Conservation (phyloP, 2,113 vertebrate genomes). For the Ptilonorhynchus violaceus region DNA sequence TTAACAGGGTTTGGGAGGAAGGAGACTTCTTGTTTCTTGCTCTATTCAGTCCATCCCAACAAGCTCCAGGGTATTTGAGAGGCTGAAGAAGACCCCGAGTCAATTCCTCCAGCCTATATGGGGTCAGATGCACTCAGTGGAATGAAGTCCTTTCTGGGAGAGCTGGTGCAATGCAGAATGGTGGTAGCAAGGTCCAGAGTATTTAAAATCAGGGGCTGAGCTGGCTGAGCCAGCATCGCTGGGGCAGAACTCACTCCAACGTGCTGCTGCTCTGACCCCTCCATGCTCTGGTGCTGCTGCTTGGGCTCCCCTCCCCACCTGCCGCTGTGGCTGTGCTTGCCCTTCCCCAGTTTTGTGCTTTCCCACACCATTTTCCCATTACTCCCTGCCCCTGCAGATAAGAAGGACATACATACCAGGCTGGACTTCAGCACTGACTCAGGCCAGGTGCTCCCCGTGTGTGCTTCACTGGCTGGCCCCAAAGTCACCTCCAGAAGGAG, state of each 20-base stretch:
- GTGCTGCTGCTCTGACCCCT: background rate
- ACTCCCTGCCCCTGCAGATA: background rate
- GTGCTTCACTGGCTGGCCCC: fast-evolving
- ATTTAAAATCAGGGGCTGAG: background rate
- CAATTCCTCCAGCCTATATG: too few species aligned
- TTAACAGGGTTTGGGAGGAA: background rate
- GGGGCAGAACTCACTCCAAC: background rate
- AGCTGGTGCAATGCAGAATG: background rate
- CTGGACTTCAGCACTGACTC: background rate
- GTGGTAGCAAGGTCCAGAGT: background rate
- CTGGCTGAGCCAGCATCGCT: background rate
- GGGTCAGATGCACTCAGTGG: fast-evolving
- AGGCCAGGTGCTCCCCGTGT: background rate
- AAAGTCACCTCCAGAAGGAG: background rate
- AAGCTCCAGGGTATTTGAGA: background rate
- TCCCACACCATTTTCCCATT: background rate
- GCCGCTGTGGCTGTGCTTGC: fast-evolving
- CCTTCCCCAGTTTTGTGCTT: background rate
- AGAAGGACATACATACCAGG: background rate
- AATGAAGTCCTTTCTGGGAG: background rate
- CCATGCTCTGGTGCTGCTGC: background rate
- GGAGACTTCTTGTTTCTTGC: background rate
- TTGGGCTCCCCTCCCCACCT: background rate
- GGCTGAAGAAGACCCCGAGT: background rate
- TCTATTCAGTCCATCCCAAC: background rate